Base-by-base conservation (phyloP, 2,888 invertebrate genomes). In the Heliconius aoede region DNA sequence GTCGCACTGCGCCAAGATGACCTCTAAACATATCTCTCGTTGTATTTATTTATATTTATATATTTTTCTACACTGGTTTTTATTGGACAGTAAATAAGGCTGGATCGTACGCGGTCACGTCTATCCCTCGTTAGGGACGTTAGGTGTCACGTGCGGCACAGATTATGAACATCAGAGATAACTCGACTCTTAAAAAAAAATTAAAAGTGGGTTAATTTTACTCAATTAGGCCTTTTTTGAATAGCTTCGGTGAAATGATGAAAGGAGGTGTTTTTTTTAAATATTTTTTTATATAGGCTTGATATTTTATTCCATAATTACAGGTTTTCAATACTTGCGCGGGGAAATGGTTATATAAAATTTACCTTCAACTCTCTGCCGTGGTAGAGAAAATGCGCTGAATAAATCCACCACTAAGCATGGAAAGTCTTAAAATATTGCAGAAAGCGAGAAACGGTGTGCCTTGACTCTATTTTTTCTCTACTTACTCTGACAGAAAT, bases 91-190 rank as follows among this genome's bases (percentile, higher is more conserved):
- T 76, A 76, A 73, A 78, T 78, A 78, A 73, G 69, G 62, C 72
- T 61, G 62, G 30, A 75, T 75, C 77, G 69, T 77, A 74, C 36
- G 21, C 73, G 74, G 51, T 68, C 78, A 75, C 75, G 79, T 72
- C 74, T 62, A 64, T 28, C 77, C 78, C 80, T 80, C 80, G 80
- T 80, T 80, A 78, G 76, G 68, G 55, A 72, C 77, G 75, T 77
- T 71, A 73, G 73, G 73, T 64, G 77, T 72, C 78, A 78, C 78
- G 76, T 76, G 72, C 73, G 74, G 69, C 69, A 74, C 77, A 80
- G 80, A 67, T 26, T 71, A 80, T 77, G 40, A 65, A 55, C n/a
- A 24, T 62, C 65, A 40, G 71, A 74, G 69, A 73, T 69, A 60
- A 26, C 65, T 24, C 9, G 32, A 11, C 24, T 24, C 55, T 32